Evolutionary conservation across 2,113 vertebrate genomes (phyloP).

Genomic region (Neodontobutis hainanensis): DNA sequence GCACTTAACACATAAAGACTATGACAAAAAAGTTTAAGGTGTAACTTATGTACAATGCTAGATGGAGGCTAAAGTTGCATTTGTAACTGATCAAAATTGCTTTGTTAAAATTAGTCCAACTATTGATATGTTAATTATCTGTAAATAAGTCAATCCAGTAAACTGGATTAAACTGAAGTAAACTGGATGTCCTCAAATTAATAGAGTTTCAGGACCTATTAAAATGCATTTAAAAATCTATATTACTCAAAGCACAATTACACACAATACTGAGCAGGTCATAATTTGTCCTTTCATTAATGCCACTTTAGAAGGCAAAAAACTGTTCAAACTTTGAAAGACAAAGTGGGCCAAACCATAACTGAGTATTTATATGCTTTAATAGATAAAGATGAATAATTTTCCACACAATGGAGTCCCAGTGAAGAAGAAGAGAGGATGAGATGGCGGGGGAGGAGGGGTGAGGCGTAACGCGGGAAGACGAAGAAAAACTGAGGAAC

Average conservation of each 20-base stretch:
- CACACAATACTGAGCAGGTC: too few species aligned
- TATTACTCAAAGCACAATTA: too few species aligned
- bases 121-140: too few species aligned
- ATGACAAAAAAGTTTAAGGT: neutral
- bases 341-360: neutral
- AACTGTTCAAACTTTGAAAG: neutral
- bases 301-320: neutral
- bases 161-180: too few species aligned
- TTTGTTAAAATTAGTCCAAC: neutral
- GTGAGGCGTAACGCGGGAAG: too few species aligned
- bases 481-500: constrained; percentile 47
- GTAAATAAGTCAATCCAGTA: too few species aligned
- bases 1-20: neutral
- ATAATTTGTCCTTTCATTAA: neutral
- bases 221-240: too few species aligned
- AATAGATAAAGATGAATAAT: neutral
- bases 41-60: neutral
- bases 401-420: constrained; percentile 28
- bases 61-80: too few species aligned
- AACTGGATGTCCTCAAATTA: too few species aligned
- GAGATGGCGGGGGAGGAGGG: constrained; percentile 27
- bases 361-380: neutral
- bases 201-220: too few species aligned
- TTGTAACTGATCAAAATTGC: too few species aligned
- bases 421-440: constrained; percentile 36